These are phyloP conservation scores for Leptodirus hochenwartii DNA, from an alignment of 2,888 invertebrate species.

Conservation along the genomic window DNA sequence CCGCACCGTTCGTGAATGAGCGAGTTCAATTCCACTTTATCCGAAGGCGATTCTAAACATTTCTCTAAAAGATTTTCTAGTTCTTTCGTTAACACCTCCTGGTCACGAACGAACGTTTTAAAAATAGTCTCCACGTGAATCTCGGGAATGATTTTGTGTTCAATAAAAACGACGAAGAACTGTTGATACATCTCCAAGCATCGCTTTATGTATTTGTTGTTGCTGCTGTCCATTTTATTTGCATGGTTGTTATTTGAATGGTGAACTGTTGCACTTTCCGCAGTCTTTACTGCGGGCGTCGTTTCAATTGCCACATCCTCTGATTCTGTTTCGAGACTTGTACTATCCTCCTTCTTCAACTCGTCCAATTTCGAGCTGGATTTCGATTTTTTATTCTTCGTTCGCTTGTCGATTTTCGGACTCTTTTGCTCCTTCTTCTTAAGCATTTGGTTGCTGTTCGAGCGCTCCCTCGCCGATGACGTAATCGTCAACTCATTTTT, in stretches of 20 bases:
- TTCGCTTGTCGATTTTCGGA: conserved; percentile 34
- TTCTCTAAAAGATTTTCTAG: conserved; percentile 23
- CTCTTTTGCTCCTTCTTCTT: conserved; percentile 26
- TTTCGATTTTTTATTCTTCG: conserved; percentile 38
- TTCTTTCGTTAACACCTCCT: conserved; percentile 28
- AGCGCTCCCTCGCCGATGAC: conserved; percentile 23
- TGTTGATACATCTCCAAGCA: conserved; percentile 25
- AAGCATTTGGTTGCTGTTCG: conserved; percentile 28
- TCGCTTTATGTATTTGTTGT: conserved; percentile 25
- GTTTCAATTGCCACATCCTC: conserved; percentile 7
- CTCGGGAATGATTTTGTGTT: conserved; percentile 27
- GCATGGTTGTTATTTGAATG: conserved; percentile 1
- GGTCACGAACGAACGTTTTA: conserved; percentile 28
- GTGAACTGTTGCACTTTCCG: conserved; percentile 2
- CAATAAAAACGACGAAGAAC: conserved; percentile 24
- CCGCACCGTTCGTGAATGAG: background rate
- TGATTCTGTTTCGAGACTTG: conserved; percentile 12
- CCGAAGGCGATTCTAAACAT: conserved; percentile 19
- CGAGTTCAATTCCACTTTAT: conserved; percentile 7
- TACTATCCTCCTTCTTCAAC: conserved; percentile 26
- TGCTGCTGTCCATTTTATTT: conserved; percentile 16
- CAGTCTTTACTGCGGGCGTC: conserved; percentile 10
- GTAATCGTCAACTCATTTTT: conserved; percentile 26
- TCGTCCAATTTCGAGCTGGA: conserved; percentile 36
- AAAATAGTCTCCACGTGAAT: conserved; percentile 28